These are phyloP conservation scores for Phycodurus eques DNA, from an alignment of 2,113 vertebrate species.

Conservation along the genomic window DNA sequence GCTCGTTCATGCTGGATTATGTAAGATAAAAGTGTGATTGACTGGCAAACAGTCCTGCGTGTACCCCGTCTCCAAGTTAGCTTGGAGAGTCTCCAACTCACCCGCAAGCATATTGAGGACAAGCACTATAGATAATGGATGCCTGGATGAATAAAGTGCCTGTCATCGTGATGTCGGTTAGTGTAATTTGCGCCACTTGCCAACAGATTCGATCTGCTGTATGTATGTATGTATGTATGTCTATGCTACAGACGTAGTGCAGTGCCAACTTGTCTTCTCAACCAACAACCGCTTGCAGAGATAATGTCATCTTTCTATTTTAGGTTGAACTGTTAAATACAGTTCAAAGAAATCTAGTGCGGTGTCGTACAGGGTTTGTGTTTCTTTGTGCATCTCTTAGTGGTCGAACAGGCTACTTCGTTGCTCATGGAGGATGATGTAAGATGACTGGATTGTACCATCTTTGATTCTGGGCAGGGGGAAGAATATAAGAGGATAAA, in stretches of 20 bases:
- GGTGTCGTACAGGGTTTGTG: not conserved
- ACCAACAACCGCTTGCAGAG: not conserved
- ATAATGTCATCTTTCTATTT: slow-evolving; percentile 1
- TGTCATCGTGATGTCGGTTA: not conserved
- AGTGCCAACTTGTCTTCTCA: not conserved
- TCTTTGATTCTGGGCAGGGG: no score
- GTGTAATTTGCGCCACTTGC: not conserved
- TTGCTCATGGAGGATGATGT: not conserved
- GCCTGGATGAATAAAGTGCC: not conserved
- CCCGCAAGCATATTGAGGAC: not conserved
- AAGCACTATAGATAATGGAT: not conserved
- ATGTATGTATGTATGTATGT: no score
- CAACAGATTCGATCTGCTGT: not conserved
- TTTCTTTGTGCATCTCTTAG: not conserved
- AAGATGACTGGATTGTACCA: no score
- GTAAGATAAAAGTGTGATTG: no score
- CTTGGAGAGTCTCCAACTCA: no score
- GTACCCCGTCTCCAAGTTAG: no score
- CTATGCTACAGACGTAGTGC: no score
- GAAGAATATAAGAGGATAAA: no score
- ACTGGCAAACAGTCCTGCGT: no score
- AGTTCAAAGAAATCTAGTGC: not conserved
- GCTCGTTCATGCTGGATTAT: no score
- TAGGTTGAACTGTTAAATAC: not conserved
- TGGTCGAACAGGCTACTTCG: not conserved